Percentiles rank a stretch among this genome's conserved stretches.
These are phyloP conservation scores for Brachyistius frenatus DNA, from an alignment of 2,113 vertebrate genomes.

Conservation along the genomic window DNA sequence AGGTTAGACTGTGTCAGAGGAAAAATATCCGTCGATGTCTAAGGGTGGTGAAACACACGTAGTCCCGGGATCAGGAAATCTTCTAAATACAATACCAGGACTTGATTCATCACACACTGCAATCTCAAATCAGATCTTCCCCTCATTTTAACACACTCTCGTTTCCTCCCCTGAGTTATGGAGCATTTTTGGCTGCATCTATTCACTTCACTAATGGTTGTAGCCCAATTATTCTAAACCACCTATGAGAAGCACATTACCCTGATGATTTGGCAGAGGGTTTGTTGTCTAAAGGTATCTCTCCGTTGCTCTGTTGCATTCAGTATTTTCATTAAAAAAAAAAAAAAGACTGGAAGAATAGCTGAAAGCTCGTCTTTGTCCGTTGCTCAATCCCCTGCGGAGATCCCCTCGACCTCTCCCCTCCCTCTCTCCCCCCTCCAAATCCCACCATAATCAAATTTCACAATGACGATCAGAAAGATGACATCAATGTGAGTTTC, in stretches of 20 bases:
- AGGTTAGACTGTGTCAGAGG: not conserved
- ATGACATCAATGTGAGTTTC: slow-evolving; percentile 23
- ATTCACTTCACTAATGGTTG: slow-evolving; percentile 66
- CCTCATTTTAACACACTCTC: slow-evolving; percentile 55
- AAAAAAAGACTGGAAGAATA: slow-evolving; percentile 33
- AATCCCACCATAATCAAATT: slow-evolving; percentile 58
- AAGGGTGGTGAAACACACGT: not conserved
- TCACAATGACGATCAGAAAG: slow-evolving; percentile 23
- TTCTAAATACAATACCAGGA: slow-evolving; percentile 18
- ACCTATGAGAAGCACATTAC: slow-evolving; percentile 63
- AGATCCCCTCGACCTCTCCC: not conserved
- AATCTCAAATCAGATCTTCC: slow-evolving; percentile 34
- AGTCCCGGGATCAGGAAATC: not conserved
- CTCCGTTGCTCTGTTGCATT: slow-evolving; percentile 10
- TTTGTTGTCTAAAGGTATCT: slow-evolving; percentile 33
- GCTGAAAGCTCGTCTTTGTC: slow-evolving; percentile 65
- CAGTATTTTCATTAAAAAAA: slow-evolving; percentile 45
- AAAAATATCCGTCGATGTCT: not conserved
- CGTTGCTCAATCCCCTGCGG: slow-evolving; percentile 3
- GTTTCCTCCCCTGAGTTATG: slow-evolving; percentile 39
- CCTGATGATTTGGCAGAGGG: slow-evolving; percentile 54
- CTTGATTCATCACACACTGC: slow-evolving; percentile 8
- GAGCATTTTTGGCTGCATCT: slow-evolving; percentile 53
- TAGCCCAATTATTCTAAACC: slow-evolving; percentile 45
- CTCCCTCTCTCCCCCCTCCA: not conserved